Percentiles rank a stretch among this genome's conserved stretches.
These are phyloP conservation scores for Xanthia icteritia DNA, from an alignment of 2,888 invertebrate species.

Conservation along the genomic window DNA sequence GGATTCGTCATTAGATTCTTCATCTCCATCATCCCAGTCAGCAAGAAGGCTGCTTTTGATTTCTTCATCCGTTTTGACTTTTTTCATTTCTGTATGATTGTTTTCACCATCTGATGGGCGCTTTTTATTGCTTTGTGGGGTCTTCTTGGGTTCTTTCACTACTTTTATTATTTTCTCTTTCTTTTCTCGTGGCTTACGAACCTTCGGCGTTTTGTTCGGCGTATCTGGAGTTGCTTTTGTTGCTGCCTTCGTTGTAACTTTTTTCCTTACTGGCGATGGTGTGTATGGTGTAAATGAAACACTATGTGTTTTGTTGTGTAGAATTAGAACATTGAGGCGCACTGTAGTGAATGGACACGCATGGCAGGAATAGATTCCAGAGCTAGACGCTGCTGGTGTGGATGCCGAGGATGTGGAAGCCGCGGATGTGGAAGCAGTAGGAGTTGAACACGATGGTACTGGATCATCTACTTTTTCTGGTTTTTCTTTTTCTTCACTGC, in stretches of 20 bases:
- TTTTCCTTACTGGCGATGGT: conserved; percentile 84
- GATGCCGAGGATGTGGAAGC: conserved; percentile 66
- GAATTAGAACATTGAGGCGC: conserved; percentile 93
- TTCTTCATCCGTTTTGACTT: conserved; percentile 91
- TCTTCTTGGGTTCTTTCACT: conserved; percentile 78
- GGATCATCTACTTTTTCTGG: conserved; percentile 61
- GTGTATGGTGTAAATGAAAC: conserved; percentile 87
- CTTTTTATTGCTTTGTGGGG: conserved; percentile 80
- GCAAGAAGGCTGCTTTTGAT: conserved; percentile 93
- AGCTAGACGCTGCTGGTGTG: conserved; percentile 75
- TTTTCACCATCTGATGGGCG: conserved; percentile 80
- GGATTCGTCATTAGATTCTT: conserved; percentile 83
- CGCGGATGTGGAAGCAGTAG: conserved; percentile 76
- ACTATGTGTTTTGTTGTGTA: conserved; percentile 93
- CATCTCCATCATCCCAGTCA: conserved; percentile 93
- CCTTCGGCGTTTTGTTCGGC: conserved; percentile 76
- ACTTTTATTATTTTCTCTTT: conserved; percentile 81
- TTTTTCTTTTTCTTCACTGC: conserved; percentile 54
- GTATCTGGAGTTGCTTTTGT: conserved; percentile 66
- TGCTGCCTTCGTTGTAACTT: conserved; percentile 73
- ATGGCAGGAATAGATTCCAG: conserved; percentile 91
- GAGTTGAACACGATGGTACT: conserved; percentile 59
- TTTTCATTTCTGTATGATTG: conserved; percentile 82
- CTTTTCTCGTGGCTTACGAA: conserved; percentile 73
- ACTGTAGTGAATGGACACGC: conserved; percentile 92